These are phyloP conservation scores for Mustela nigripes DNA, from an alignment of 2,113 vertebrate species.

Conservation along the genomic window DNA sequence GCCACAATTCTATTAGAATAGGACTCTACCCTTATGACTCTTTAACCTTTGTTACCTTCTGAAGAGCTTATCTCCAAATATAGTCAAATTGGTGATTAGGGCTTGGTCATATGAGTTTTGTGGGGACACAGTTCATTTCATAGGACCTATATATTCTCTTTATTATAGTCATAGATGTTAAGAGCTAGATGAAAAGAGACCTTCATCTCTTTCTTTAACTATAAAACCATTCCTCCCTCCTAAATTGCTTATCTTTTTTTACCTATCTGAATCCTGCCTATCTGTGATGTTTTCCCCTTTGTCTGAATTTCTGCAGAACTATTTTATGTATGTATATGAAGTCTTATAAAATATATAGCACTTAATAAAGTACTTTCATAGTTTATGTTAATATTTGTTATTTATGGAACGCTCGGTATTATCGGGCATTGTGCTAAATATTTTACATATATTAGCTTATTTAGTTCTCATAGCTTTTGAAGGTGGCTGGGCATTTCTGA, in stretches of 20 bases:
- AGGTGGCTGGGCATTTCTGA: background rate
- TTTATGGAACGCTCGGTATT: background rate
- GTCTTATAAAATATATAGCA: background rate
- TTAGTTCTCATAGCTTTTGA: background rate
- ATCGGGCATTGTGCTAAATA: background rate
- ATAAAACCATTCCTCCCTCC: background rate
- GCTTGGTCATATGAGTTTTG: background rate
- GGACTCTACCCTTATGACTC: background rate
- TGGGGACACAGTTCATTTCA: background rate
- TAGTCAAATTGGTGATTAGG: background rate
- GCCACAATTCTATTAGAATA: background rate
- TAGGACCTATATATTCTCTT: background rate
- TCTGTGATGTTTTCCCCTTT: background rate
- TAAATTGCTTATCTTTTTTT: background rate
- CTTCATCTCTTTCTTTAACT: background rate
- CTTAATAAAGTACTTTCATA: background rate
- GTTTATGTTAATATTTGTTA: background rate
- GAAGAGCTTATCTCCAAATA: background rate
- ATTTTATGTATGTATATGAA: background rate
- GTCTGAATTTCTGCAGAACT: background rate
- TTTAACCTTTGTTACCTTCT: background rate
- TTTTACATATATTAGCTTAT: background rate
- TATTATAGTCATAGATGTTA: background rate
- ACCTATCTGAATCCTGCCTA: background rate
- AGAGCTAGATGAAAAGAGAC: background rate